phyloP scores from a whole-genome alignment of 2,888 invertebrate genomes.

The Amphipoea lucens region DNA sequence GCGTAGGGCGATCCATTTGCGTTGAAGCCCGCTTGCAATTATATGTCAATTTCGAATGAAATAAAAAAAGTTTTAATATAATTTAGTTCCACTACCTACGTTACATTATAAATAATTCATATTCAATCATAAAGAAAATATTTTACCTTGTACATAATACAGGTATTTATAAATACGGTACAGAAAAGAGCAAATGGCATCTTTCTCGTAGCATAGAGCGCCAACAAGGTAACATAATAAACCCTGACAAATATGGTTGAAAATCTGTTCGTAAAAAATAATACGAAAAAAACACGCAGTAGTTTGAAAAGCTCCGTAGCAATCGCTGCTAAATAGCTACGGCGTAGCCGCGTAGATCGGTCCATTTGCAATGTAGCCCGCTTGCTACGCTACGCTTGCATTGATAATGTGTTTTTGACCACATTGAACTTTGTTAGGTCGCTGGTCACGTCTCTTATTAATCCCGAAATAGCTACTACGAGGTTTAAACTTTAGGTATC shows the following conservation, averaged over 20 bases:
- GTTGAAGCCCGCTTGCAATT: not conserved
- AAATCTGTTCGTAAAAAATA: conserved; percentile 22
- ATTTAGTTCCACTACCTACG: not conserved
- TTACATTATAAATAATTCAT: not conserved
- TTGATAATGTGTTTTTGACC: conserved; percentile 35
- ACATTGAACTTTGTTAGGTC: conserved; percentile 15
- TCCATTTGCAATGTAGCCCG: conserved; percentile 15
- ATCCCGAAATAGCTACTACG: conserved; percentile 16
- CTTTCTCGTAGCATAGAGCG: not conserved
- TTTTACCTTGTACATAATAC: not conserved
- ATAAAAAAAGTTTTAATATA: not conserved
- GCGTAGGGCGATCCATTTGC: conserved; percentile 1
- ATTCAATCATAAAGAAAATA: not conserved
- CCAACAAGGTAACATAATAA: conserved; percentile 9
- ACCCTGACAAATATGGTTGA: conserved; percentile 15
- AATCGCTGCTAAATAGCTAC: conserved; percentile 34
- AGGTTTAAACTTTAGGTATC: not conserved
- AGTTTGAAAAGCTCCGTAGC: conserved; percentile 33
- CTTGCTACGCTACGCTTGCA: conserved; percentile 20
- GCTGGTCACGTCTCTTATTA: conserved; percentile 8
- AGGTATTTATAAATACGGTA: not conserved
- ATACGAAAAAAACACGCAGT: conserved; percentile 8
- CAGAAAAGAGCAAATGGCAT: not conserved
- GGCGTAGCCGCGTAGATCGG: conserved; percentile 31
- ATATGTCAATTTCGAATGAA: not conserved